Conservation (phyloP, 2,797 vertebrate species). For the Podargus strigoides region DNA sequence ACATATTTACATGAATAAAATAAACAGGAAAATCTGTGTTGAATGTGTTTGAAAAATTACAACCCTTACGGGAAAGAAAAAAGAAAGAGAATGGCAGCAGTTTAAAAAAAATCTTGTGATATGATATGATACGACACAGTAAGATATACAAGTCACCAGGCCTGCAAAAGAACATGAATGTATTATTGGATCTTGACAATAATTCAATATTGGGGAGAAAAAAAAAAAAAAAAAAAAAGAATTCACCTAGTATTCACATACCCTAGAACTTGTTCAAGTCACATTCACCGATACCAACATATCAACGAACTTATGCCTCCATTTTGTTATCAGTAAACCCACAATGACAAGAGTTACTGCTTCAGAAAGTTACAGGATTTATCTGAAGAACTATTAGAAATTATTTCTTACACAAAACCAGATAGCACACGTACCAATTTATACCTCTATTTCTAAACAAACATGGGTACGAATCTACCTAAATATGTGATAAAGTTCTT, state of each 20-base stretch:
- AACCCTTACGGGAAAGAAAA: not conserved
- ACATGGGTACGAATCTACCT: not conserved
- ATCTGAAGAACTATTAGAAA: not conserved
- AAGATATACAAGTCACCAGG: not conserved
- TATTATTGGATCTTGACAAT: not conserved
- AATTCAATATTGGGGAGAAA: not conserved
- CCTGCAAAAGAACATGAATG: not conserved
- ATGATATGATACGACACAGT: not conserved
- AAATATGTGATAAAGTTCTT: not conserved
- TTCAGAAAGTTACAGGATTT: not conserved
- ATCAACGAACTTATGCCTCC: not conserved
- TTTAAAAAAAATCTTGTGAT: not conserved
- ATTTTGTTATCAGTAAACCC: not conserved
- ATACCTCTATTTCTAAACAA: not conserved
- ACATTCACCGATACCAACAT: not conserved
- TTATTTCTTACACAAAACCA: not conserved
- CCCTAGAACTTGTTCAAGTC: not conserved
- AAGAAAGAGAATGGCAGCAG: not conserved
- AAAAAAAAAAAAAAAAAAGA: not conserved
- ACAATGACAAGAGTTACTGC: not conserved
- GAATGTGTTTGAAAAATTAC: not conserved
- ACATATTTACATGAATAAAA: constrained; percentile 27
- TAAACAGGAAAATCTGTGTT: not conserved
- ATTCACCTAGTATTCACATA: not conserved
- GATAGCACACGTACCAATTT: not conserved